A percentile compares a stretch with the other conserved stretches of the same genome.
These are phyloP conservation scores for Parus major DNA, from an alignment of 2,113 vertebrate species.

Conservation along the genomic window DNA sequence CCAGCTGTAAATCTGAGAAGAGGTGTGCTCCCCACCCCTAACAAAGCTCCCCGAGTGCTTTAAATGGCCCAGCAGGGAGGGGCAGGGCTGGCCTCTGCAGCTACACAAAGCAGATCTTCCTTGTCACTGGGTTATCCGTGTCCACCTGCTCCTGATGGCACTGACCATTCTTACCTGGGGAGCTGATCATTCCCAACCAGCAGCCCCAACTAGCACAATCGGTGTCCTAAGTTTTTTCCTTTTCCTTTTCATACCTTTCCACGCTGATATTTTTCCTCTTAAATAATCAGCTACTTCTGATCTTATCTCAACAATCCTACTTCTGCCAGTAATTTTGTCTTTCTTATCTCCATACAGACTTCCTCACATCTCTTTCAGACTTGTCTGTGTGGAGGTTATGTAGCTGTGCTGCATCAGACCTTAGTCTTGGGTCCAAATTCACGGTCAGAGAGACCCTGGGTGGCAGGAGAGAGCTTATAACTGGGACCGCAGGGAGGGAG, in stretches of 20 bases:
- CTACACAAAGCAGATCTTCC: not conserved
- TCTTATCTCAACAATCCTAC: not conserved
- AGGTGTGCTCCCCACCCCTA: not conserved
- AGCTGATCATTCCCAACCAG: not conserved
- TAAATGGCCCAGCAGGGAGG: not conserved
- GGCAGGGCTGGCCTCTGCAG: not conserved
- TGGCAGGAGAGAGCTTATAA: not conserved
- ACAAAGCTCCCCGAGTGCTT: accelerated
- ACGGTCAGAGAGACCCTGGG: accelerated
- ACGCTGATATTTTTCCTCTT: not conserved
- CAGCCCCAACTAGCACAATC: accelerated
- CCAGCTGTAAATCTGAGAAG: not conserved
- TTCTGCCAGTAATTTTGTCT: not conserved
- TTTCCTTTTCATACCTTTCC: not conserved
- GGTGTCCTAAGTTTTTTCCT: not conserved
- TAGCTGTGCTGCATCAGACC: not conserved
- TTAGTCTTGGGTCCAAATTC: not conserved
- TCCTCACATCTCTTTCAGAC: not conserved
- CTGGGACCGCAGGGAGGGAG: not conserved
- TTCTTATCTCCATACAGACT: not conserved
- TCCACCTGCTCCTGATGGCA: not conserved
- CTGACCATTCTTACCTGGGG: not conserved
- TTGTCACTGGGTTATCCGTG: not conserved
- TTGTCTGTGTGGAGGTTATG: not conserved
- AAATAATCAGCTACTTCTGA: not conserved